Conservation (phyloP, 2,113 vertebrate genomes). For the Gorsachius goisagi region DNA sequence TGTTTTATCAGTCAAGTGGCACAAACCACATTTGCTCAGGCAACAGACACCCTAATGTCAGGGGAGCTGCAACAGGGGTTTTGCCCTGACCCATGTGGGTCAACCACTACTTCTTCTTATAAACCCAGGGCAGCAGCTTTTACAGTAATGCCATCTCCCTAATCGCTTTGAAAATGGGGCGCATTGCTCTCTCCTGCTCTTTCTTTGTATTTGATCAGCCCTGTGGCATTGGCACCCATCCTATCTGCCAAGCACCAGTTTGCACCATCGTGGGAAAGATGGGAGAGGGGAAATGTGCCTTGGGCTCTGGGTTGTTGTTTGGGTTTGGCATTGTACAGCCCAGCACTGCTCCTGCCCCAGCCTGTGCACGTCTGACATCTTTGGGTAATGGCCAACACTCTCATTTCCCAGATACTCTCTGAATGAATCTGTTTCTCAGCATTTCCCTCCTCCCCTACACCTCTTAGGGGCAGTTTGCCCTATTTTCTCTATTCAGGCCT, state of each 20-base stretch:
- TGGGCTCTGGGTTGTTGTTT: neutral
- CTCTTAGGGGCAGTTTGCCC: neutral
- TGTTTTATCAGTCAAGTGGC: accelerated
- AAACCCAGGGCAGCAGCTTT: neutral
- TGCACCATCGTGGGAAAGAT: neutral
- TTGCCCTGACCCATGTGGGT: neutral
- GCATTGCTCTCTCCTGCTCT: neutral
- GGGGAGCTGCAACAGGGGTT: neutral
- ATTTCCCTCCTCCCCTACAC: neutral
- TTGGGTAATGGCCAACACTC: neutral
- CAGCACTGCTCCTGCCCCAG: neutral
- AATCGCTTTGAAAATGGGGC: neutral
- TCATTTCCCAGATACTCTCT: neutral
- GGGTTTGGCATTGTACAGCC: neutral
- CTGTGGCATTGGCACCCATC: neutral
- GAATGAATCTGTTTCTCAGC: neutral
- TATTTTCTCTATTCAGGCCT: neutral
- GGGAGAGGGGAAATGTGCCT: neutral
- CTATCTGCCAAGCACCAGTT: neutral
- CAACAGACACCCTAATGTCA: neutral
- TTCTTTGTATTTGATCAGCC: neutral
- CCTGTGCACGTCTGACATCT: accelerated
- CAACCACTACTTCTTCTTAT: neutral
- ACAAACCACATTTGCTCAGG: neutral
- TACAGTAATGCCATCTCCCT: neutral